These are phyloP conservation scores for Notodonta ziczac DNA, from an alignment of 2,888 invertebrate genomes.

Conservation along the genomic window DNA sequence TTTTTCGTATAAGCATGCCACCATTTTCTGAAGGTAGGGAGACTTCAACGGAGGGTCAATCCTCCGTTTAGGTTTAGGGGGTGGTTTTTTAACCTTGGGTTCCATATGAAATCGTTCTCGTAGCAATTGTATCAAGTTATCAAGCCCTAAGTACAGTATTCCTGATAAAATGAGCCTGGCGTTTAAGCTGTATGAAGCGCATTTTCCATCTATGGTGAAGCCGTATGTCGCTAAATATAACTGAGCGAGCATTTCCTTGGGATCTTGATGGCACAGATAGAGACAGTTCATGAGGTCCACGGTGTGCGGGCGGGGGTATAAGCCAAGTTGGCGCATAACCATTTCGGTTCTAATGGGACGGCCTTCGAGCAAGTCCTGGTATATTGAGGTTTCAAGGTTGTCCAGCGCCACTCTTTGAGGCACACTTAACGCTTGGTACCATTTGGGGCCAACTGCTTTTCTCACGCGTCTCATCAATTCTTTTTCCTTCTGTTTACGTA, in stretches of 20 bases:
- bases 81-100: constrained; percentile 22
- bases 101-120: constrained; percentile 60
- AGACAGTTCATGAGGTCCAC: constrained; percentile 65
- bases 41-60: constrained; percentile 49
- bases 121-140: constrained; percentile 56
- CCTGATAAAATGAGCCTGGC: constrained; percentile 66
- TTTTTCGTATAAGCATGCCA: constrained; percentile 56
- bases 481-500: constrained; percentile 52
- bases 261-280: constrained; percentile 59
- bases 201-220: constrained; percentile 61
- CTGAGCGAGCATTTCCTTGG: constrained; percentile 70
- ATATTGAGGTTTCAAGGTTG: constrained; percentile 54
- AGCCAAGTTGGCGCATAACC: constrained; percentile 59
- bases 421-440: constrained; percentile 75
- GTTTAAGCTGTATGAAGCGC: constrained; percentile 58
- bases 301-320: constrained; percentile 57
- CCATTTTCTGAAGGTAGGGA: constrained; percentile 67
- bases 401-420: constrained; percentile 65
- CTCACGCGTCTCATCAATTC: constrained; percentile 42
- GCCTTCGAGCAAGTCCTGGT: constrained; percentile 71
- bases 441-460: constrained; percentile 61
- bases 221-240: constrained; percentile 61
- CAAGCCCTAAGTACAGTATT: constrained; percentile 68
- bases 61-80: constrained; percentile 49
- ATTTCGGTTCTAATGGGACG: constrained; percentile 54